Evolutionary conservation across 2,888 invertebrate species (phyloP).

Genomic region (Phortica okadai): DNA sequence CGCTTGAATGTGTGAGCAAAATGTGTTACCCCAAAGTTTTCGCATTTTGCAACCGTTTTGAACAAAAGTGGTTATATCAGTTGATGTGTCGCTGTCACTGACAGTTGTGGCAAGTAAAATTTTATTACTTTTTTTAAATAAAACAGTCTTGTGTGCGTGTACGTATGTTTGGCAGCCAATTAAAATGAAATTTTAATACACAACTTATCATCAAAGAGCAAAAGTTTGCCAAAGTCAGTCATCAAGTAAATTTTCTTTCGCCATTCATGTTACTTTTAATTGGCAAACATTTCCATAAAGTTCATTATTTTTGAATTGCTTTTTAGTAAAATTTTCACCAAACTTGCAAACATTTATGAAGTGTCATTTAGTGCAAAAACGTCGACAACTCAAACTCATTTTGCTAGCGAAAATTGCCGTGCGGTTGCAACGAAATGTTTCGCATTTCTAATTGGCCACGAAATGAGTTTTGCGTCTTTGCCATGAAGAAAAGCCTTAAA

Average conservation of each 20-base stretch:
- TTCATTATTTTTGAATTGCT: too few species aligned
- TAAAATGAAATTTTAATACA: background rate
- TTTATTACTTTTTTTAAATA: background rate
- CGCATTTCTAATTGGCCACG: background rate
- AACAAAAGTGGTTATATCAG: background rate
- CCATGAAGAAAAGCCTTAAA: background rate
- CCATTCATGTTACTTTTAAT: too few species aligned
- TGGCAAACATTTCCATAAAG: too few species aligned
- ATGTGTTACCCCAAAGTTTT: conserved; percentile 47
- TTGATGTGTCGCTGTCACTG: background rate
- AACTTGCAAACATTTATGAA: too few species aligned
- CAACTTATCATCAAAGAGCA: background rate
- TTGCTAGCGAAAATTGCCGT: background rate
- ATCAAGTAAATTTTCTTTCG: too few species aligned
- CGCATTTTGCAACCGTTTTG: background rate
- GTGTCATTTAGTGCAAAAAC: background rate
- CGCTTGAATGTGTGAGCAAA: conserved; percentile 53
- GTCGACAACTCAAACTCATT: background rate
- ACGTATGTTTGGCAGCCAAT: background rate
- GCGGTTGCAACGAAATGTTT: background rate
- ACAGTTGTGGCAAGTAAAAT: background rate
- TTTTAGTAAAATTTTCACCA: too few species aligned
- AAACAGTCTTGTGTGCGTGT: too few species aligned
- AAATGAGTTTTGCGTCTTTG: background rate
- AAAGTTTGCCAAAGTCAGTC: too few species aligned